phyloP scores from a whole-genome alignment of 1,140 invertebrate genomes.

The Drosophila parabipectinata region DNA sequence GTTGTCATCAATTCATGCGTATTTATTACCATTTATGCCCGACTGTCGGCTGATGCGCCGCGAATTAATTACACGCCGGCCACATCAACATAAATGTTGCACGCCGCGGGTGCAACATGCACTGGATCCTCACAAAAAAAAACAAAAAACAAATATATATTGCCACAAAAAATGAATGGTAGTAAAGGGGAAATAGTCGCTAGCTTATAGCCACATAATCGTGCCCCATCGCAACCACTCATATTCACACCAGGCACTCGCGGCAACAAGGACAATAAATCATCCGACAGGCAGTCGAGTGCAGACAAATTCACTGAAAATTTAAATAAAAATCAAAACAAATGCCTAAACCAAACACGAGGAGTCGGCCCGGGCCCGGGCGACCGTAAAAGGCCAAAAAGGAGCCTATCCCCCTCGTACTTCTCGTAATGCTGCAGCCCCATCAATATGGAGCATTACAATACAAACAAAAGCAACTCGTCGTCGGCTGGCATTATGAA shows the following conservation, averaged over 20 bases:
- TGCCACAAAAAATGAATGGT: slow-evolving; percentile 18
- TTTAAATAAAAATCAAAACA: slow-evolving; percentile 75
- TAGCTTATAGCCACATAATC: slow-evolving; percentile 56
- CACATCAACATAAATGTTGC: slow-evolving; percentile 71
- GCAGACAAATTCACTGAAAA: slow-evolving; percentile 76
- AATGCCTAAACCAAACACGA: slow-evolving; percentile 68
- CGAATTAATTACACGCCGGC: slow-evolving; percentile 67
- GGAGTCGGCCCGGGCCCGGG: slow-evolving; percentile 3
- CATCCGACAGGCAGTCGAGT: slow-evolving; percentile 63
- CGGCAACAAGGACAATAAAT: slow-evolving; percentile 77
- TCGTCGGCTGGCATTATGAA: slow-evolving; percentile 68
- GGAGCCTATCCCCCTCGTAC: neutral
- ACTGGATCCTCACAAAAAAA: neutral
- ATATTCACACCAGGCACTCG: slow-evolving; percentile 71
- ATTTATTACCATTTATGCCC: slow-evolving; percentile 71
- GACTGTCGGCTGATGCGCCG: slow-evolving; percentile 56
- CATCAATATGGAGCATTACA: slow-evolving; percentile 71
- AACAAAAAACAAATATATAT: too few relatives aligned
- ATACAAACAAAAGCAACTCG: slow-evolving; percentile 13
- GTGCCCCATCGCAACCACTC: slow-evolving; percentile 67
- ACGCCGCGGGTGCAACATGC: slow-evolving; percentile 59
- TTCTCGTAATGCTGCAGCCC: slow-evolving; percentile 24
- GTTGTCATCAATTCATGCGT: slow-evolving; percentile 67
- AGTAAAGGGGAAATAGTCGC: slow-evolving; percentile 26
- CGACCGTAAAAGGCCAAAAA: slow-evolving; percentile 55